Conservation (phyloP, 1,140 invertebrate species). For the Diorhabda carinulata region DNA sequence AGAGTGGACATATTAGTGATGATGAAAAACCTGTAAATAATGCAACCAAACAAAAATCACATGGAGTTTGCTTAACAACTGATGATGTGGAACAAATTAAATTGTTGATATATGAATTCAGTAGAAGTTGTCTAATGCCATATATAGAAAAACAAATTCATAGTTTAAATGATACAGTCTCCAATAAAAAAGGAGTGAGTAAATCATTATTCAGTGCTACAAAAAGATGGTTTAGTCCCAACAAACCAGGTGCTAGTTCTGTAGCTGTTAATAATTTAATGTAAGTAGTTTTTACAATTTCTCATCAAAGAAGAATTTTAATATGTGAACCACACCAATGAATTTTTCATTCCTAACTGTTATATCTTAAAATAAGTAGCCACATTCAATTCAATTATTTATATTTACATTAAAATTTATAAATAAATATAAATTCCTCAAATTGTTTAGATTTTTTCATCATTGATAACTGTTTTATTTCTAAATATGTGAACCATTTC, state of each 20-base stretch:
- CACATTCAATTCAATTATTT: too few species aligned
- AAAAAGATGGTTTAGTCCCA: constrained; percentile 90
- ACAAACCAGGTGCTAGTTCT: constrained; percentile 64
- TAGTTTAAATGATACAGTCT: constrained; percentile 76
- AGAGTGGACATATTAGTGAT: constrained; percentile 27
- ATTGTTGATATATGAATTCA: constrained; percentile 84
- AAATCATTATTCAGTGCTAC: constrained; percentile 89
- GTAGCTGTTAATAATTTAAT: constrained; percentile 71
- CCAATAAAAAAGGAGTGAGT: constrained; percentile 87
- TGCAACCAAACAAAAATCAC: constrained; percentile 40
- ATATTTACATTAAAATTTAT: too few species aligned
- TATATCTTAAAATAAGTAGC: too few species aligned
- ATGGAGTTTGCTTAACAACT: constrained; percentile 72
- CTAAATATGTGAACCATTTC: too few species aligned
- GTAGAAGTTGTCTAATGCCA: constrained; percentile 79
- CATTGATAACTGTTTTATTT: too few species aligned
- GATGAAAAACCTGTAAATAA: constrained; percentile 27
- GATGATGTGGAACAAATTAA: constrained; percentile 82
- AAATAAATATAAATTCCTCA: too few species aligned
- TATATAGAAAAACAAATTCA: constrained; percentile 85
- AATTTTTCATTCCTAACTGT: too few species aligned
- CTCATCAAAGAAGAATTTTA: not conserved
- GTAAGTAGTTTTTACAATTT: constrained; percentile 52
- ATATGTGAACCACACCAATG: too few species aligned
- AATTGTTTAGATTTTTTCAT: too few species aligned